These are phyloP conservation scores for Hippocampus kuda DNA, from an alignment of 2,797 vertebrate genomes.

Conservation along the genomic window DNA sequence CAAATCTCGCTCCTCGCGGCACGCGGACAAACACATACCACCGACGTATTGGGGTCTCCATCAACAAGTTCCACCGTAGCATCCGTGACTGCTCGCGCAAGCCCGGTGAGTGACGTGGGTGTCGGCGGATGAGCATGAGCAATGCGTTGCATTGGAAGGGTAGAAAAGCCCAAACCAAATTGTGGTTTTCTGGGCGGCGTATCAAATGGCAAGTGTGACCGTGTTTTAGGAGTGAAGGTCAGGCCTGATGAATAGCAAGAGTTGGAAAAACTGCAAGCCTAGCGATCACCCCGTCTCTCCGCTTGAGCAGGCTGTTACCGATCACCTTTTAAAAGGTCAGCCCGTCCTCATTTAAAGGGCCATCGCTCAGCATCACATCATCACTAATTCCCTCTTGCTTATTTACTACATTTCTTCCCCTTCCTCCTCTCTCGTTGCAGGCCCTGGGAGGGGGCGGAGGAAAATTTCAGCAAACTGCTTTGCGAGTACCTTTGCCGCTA, in stretches of 20 bases:
- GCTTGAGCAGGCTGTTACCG: neutral
- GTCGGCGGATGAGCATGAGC: too few relatives aligned
- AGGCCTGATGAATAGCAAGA: neutral
- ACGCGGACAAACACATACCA: too few relatives aligned
- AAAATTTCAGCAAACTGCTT: neutral
- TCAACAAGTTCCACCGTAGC: too few relatives aligned
- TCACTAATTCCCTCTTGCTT: neutral
- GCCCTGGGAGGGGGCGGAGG: too few relatives aligned
- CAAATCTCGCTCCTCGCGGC: too few relatives aligned
- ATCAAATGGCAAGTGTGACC: neutral
- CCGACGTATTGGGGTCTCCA: too few relatives aligned
- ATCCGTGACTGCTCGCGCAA: too few relatives aligned
- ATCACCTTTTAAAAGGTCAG: conserved; percentile 1
- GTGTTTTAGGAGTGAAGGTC: neutral
- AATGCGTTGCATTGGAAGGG: too few relatives aligned
- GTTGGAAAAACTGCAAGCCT: neutral
- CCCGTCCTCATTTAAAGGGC: neutral
- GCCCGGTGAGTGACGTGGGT: too few relatives aligned
- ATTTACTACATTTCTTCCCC: neutral
- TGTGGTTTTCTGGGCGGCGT: neutral
- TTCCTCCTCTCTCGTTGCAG: neutral
- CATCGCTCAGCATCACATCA: neutral
- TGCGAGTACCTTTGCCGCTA: conserved; percentile 17
- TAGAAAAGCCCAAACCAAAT: too few relatives aligned
- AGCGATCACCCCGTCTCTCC: neutral